Evolutionary conservation across 1,140 invertebrate genomes (phyloP), one percentile per base, ranked within the genome.

Genomic region (Plectrocnemia conspersa): DNA sequence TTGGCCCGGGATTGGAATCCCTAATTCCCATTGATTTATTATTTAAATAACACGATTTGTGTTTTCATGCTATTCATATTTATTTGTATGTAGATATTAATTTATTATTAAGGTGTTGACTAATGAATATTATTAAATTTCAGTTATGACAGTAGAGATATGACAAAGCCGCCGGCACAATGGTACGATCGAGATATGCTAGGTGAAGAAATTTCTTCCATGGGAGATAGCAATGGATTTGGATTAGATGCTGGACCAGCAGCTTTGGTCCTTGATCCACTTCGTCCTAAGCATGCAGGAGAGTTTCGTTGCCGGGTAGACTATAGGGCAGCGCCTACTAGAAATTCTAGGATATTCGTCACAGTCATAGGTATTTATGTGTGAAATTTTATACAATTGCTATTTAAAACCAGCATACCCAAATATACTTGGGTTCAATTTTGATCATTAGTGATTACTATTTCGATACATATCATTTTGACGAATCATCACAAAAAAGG

Each of bases 351-450:
- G 64, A 81, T 90, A 58, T 77, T 84, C 59, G 78, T 92, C 58
- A 82, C 81, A 59, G 82, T 92, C 60, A 86, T 91, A 61, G 86
- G 89, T 91, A 75, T n/a, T n/a, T n/a, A n/a, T n/a, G n/a, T n/a
- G n/a, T n/a, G n/a, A n/a, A n/a, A n/a, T n/a, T n/a, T n/a, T n/a
- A n/a, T n/a, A n/a, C n/a, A n/a, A n/a, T n/a, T n/a, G n/a, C n/a
- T n/a, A n/a, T n/a, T n/a, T n/a, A n/a, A n/a, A n/a, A n/a, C n/a
- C n/a, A n/a, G n/a, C n/a, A n/a, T n/a, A n/a, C n/a, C n/a, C n/a
- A n/a, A n/a, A n/a, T n/a, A n/a, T n/a, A n/a, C n/a, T n/a, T n/a
- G n/a, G n/a, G n/a, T n/a, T n/a, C n/a, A n/a, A n/a, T n/a, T n/a
- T n/a, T n/a, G n/a, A n/a, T n/a, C n/a, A n/a, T n/a, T n/a, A n/a